Percentiles rank a stretch among this genome's conserved stretches.
Conservation (phyloP, 2,888 invertebrate species). For the Platycnemis pennipes region DNA sequence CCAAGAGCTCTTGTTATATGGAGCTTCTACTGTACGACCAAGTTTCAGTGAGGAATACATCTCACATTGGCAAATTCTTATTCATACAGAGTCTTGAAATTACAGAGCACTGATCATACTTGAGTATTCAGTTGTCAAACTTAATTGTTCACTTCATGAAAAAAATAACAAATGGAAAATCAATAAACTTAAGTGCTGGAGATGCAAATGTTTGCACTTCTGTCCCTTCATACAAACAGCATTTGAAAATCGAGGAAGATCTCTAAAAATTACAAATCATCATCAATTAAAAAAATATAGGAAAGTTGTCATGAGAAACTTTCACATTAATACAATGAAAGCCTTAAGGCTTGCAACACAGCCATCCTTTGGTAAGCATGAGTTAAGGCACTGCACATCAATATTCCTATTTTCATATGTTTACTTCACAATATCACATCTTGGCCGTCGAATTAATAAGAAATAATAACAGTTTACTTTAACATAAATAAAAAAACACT, state of each 20-base stretch:
- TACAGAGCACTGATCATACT: too few species aligned
- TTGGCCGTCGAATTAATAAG: background rate
- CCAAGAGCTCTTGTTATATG: background rate
- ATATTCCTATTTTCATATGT: background rate
- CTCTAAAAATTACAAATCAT: background rate
- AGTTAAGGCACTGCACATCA: background rate
- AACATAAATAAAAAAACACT: slow-evolving; percentile 14
- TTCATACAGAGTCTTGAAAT: too few species aligned
- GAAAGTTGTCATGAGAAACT: background rate
- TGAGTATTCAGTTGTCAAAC: too few species aligned
- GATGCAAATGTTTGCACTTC: background rate
- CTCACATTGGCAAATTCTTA: background rate
- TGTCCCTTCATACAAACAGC: background rate
- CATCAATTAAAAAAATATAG: slow-evolving; percentile 1
- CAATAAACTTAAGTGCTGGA: background rate
- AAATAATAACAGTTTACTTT: background rate
- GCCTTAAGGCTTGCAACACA: slow-evolving; percentile 36
- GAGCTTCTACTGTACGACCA: background rate
- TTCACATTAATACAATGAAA: slow-evolving; percentile 5
- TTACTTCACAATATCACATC: background rate
- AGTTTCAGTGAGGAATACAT: background rate
- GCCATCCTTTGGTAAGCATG: slow-evolving; percentile 61
- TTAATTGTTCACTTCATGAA: background rate
- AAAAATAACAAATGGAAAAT: too few species aligned
- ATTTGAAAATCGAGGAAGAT: background rate